phyloP scores from a whole-genome alignment of 2,888 invertebrate genomes.

The Spisula solida region DNA sequence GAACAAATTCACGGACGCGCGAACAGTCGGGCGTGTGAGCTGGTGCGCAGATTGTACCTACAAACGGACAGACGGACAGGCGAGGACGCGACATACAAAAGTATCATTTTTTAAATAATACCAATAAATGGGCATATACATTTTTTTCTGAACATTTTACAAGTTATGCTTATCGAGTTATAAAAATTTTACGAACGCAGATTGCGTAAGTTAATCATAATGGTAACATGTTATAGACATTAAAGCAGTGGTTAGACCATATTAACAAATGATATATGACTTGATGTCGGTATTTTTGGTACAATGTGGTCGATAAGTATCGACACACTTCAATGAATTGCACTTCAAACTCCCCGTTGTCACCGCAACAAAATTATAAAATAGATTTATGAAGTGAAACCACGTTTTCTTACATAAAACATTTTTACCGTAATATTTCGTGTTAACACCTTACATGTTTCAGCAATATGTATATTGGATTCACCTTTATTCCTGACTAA shows the following conservation, averaged over 20 bases:
- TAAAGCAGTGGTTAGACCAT: background rate
- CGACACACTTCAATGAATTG: background rate
- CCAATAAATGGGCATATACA: background rate
- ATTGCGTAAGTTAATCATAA: background rate
- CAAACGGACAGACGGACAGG: no score
- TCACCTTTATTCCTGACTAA: no score
- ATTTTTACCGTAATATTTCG: no score
- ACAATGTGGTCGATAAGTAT: background rate
- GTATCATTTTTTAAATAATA: no score
- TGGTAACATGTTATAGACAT: background rate
- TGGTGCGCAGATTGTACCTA: no score
- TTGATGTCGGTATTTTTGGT: background rate
- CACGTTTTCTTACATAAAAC: background rate
- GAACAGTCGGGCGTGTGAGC: no score
- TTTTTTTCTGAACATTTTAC: background rate
- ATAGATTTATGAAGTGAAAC: slow-evolving; percentile 15
- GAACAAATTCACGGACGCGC: no score
- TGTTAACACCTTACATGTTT: no score
- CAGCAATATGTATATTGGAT: no score
- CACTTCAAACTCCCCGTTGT: slow-evolving; percentile 14
- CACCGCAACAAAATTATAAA: slow-evolving; percentile 13
- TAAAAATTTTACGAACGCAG: background rate
- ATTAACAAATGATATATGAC: background rate
- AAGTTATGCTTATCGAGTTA: background rate
- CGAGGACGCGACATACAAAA: no score